These are phyloP conservation scores for Thunnus maccoyii DNA, from an alignment of 2,113 vertebrate species.

Conservation along the genomic window DNA sequence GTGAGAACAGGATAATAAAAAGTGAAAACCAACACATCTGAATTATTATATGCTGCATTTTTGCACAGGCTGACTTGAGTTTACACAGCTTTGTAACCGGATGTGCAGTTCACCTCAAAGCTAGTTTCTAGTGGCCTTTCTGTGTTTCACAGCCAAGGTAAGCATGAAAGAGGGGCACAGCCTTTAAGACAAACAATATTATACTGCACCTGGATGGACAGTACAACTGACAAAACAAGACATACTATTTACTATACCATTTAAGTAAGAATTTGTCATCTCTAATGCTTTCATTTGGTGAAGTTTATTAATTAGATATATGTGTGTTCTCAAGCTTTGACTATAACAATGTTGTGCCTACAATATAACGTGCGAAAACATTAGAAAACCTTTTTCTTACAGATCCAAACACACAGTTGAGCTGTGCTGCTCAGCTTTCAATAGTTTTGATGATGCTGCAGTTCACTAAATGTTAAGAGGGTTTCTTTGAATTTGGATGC, in stretches of 20 bases:
- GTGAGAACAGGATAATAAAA: not conserved
- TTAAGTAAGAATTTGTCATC: not conserved
- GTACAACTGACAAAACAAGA: not conserved
- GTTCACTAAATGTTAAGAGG: not conserved
- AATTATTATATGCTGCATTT: not conserved
- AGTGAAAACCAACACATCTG: not conserved
- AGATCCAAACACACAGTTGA: not conserved
- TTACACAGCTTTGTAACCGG: not conserved
- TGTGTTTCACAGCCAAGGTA: conserved; percentile 27
- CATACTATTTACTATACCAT: not conserved
- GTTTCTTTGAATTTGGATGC: conserved; percentile 53
- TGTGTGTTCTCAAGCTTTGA: not conserved
- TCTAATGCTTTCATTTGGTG: not conserved
- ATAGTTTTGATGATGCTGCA: conserved; percentile 4
- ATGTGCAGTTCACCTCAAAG: conserved; percentile 11
- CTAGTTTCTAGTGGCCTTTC: conserved; percentile 7
- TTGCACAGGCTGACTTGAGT: not conserved
- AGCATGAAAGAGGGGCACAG: conserved; percentile 11
- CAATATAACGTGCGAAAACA: too few relatives aligned
- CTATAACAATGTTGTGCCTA: too few relatives aligned
- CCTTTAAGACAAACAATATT: conserved; percentile 58
- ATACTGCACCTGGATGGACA: too few relatives aligned
- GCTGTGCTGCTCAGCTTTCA: conserved; percentile 12
- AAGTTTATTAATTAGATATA: not conserved
- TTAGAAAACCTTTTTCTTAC: not conserved